These are phyloP conservation scores for Pseudanteris insignis DNA, from an alignment of 2,888 invertebrate species.

Conservation along the genomic window DNA sequence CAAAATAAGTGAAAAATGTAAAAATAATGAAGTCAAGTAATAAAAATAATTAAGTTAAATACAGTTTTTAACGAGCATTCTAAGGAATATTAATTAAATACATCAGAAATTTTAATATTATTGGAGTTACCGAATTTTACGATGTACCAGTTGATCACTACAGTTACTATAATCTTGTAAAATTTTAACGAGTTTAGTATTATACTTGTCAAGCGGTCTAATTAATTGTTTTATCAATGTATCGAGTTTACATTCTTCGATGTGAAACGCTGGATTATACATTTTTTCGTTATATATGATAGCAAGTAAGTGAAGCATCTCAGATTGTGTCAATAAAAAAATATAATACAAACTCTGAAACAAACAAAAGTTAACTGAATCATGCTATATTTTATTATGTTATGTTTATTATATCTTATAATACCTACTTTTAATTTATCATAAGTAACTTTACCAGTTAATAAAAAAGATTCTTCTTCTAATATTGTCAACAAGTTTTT, in stretches of 20 bases:
- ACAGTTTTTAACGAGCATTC: no score
- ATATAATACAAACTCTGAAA: slow-evolving; percentile 57
- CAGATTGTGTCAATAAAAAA: slow-evolving; percentile 60
- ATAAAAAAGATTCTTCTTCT: slow-evolving; percentile 46
- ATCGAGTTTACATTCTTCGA: slow-evolving; percentile 49
- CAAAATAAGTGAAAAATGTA: no score
- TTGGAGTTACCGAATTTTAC: slow-evolving; percentile 47
- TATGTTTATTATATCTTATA: slow-evolving; percentile 3
- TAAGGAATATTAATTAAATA: no score
- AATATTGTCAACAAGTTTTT: slow-evolving; percentile 48
- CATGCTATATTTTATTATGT: background rate
- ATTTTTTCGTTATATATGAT: slow-evolving; percentile 49
- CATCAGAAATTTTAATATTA: no score
- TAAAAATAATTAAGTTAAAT: no score
- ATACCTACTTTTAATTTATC: slow-evolving; percentile 51
- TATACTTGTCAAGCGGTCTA: slow-evolving; percentile 43
- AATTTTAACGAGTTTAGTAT: slow-evolving; percentile 45
- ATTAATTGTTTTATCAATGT: slow-evolving; percentile 47
- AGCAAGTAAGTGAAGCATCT: slow-evolving; percentile 56
- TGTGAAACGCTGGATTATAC: slow-evolving; percentile 30
- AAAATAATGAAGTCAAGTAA: no score
- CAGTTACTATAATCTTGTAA: slow-evolving; percentile 50
- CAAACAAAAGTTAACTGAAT: background rate
- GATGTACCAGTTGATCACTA: slow-evolving; percentile 46
- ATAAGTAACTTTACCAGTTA: slow-evolving; percentile 55